Evolutionary conservation across 2,797 vertebrate species (phyloP), one percentile per base, ranked within the genome.

Genomic region (Argya squamiceps): DNA sequence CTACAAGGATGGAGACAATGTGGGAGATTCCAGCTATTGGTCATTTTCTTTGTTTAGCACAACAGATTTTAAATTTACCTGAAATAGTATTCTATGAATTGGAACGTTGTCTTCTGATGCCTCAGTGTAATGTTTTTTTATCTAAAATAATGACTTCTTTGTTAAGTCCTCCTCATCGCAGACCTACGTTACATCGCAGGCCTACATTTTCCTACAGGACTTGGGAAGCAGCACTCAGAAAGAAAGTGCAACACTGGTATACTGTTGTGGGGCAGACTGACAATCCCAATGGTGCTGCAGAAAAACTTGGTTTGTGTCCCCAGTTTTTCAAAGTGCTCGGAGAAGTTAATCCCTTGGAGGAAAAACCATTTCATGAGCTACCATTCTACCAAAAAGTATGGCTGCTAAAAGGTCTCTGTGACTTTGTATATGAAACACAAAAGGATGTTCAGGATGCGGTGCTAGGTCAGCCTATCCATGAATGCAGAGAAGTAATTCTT

Each of bases 11-110:
- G 97, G 98, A 98, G 95, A 99, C 98, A 55, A 98, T 99, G 97
- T 99, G 99, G 99, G 99, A 99, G 97, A 99, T 99, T 87, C 99
- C 99, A 93, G 99, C 99, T 83, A 99, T 99, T 64, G 99, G 99
- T 18, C 99, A 99, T 98, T 99, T 99, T 94, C 99, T 99, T 92
- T 99, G 99, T 97, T 98, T 99, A 96, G 99, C 99, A 68, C 99
- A 99, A 94, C 98, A 98, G 83, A 99, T 99, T 89, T 98, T 99
- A 81, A 99, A 99, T 97, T 99, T 99, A 81, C 99, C 99, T 27
- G 99, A 99, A 98, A 99, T 99, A 81, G 98, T 99, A 43, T 99
- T 99, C 98, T 99, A 99, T 74, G 99, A 99, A 97, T 98, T 99
- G 92, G 99, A 99, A 96, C 99, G 99, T 65, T 99, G 99, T 97